Conservation (phyloP, 2,888 invertebrate species). For the Nomada hirtipes region DNA sequence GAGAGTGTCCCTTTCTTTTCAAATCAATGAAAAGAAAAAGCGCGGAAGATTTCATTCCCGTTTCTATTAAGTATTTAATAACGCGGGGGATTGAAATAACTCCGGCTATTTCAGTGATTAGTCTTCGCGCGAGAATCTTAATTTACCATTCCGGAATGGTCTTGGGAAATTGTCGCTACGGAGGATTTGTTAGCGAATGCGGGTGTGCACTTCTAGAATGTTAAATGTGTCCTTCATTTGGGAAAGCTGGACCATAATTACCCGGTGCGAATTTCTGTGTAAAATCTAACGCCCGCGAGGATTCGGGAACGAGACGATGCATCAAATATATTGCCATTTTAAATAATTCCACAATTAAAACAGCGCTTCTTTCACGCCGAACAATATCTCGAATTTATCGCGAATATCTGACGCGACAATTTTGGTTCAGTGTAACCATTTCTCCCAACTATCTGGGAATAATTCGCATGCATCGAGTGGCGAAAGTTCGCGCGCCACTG, state of each 20-base stretch:
- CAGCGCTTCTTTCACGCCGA: too few relatives aligned
- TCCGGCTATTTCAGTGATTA: neutral
- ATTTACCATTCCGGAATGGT: neutral
- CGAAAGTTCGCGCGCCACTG: conserved; percentile 20
- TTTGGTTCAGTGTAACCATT: conserved; percentile 24
- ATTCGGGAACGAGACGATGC: neutral
- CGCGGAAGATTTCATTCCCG: too few relatives aligned
- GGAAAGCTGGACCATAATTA: conserved; percentile 1
- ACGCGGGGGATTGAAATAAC: neutral
- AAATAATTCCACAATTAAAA: too few relatives aligned
- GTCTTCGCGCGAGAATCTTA: neutral
- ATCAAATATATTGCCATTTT: neutral
- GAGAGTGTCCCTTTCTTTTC: too few relatives aligned
- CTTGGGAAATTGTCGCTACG: neutral
- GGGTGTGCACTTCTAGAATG: neutral
- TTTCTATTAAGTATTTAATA: too few relatives aligned
- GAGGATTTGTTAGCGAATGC: neutral
- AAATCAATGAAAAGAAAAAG: too few relatives aligned
- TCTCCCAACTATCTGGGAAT: conserved; percentile 45
- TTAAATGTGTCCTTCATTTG: conserved; percentile 1
- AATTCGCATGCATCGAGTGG: conserved; percentile 47
- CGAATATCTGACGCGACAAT: neutral
- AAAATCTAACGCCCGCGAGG: neutral
- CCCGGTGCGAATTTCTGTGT: neutral
- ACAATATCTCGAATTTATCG: neutral